Base-by-base conservation (phyloP, 2,888 invertebrate species). In the Bembecia ichneumoniformis region DNA sequence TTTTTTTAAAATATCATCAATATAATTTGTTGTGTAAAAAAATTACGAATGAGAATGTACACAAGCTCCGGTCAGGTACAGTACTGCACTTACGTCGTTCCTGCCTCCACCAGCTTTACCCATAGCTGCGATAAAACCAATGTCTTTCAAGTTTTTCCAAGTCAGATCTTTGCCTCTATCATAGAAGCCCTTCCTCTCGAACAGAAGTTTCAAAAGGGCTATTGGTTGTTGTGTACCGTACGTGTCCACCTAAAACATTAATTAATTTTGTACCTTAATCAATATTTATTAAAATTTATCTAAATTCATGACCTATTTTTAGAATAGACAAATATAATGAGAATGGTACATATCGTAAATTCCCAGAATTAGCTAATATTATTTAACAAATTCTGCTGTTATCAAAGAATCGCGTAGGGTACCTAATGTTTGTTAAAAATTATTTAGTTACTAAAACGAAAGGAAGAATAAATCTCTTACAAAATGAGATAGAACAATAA, bases 171-270 rank as follows among this genome's bases (percentile, higher is more conserved):
- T 96, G 20, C 93, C 95, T 49, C 96, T 88, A 75, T 96, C 96
- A 70, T 96, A 97, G 76, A 96, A 91, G 14, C 97, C 97, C 50
- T 94, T 94, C 54, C 92, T 90, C 77, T 97, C 96, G 55, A 97
- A 91, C n/a, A 98, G 76, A 10, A 96, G 81, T 73, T 97, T 97
- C n/a, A 98, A 78, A 36, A 97, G 80, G 0, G 97, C 97, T 59
- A 97, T 96, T 0, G 97, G 97, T 67, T 97, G 97, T 68, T 97
- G 97, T 0, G 96, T 97, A 0, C 97, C 97, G 69, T 97, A 97
- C 0, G 90, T 91, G 67, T 96, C 95, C 10, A 88, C 87, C 88
- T 88, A 55, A 20, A 51, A 40, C 28, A 28, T 28, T 28, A 1
- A 28, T 28, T 9, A 28, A 7, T 9, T 28, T 28, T 35, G 44